Conservation (phyloP, 2,113 vertebrate genomes). For the Clarias gariepinus region DNA sequence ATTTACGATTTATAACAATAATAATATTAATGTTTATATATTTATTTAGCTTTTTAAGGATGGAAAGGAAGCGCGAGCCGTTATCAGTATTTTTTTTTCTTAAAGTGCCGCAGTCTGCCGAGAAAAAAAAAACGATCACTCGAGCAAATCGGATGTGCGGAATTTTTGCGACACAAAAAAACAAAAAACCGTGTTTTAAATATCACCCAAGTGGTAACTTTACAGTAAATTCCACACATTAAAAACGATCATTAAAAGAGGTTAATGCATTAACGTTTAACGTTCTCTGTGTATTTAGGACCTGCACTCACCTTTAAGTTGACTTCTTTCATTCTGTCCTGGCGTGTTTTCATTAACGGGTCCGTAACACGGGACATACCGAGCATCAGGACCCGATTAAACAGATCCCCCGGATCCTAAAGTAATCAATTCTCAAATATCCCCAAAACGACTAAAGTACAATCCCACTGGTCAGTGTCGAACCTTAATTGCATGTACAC, state of each 20-base stretch:
- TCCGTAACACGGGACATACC: constrained; percentile 64
- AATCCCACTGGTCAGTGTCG: not conserved
- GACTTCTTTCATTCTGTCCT: constrained; percentile 76
- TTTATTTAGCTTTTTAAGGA: not conserved
- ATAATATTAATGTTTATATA: too few relatives aligned
- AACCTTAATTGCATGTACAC: not conserved
- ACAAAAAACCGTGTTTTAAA: not conserved
- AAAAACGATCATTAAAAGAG: not conserved
- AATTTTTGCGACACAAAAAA: not conserved
- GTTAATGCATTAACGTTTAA: too few relatives aligned
- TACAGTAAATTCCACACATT: not conserved
- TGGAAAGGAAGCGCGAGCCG: not conserved
- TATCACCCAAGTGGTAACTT: not conserved
- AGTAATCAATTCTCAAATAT: not conserved
- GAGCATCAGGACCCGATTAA: constrained; percentile 45
- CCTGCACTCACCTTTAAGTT: constrained; percentile 69
- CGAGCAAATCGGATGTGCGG: not conserved
- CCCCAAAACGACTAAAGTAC: not conserved
- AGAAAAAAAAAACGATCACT: not conserved
- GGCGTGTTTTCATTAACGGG: constrained; percentile 61
- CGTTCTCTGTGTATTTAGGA: not conserved
- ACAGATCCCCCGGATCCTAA: constrained; percentile 32
- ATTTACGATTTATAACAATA: not conserved
- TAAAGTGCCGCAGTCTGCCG: constrained; percentile 28
- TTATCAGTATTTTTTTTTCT: not conserved